Base-by-base conservation (phyloP, 2,797 vertebrate genomes). In the Podargus strigoides region DNA sequence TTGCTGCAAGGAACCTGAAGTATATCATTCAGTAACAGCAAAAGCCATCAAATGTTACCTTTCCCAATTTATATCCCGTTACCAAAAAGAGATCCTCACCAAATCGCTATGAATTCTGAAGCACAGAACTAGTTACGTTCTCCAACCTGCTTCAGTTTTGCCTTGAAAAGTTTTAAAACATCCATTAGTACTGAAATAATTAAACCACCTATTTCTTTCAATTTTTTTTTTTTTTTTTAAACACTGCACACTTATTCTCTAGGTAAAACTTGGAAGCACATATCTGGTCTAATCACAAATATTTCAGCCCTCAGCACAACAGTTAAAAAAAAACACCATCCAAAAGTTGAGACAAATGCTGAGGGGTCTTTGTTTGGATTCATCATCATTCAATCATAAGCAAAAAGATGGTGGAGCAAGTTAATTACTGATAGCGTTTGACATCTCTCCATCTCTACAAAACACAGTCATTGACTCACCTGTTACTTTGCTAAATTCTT, bases 401-500 rank as follows among this genome's bases (percentile, higher is more conserved):
- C 30, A 62, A 39, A 55, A 91, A 93, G 67, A 86, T 28, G 18
- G 56, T 46, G 66, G 74, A 72, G 2, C n/a, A n/a, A 44, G 20
- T 7, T 85, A 20, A 60, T 90, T 67, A 62, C 10, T 64, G 41
- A 93, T 44, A 55, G 77, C 2, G 3, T 83, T 2, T 74, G 56
- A 59, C 63, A 79, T 26, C 20, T 21, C 62, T 62, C n/a, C 55
- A 79, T 16, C 30, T 76, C 66, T 62, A 72, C 7, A 47, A 76
- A 94, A 85, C 46, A 15, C 46, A 90, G 46, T 77, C 89, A 89
- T 7, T 50, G 75, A 92, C 98, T 98, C 97, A 99, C 99, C 99
- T 98, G 99, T 99, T 97, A 99, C 99, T 98, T 99, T 99, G 83
- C 98, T 97, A 95, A 99, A 99, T 97, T 99, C 99, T 96, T 99